These are phyloP conservation scores for Antheraea mylitta DNA, from an alignment of 1,140 invertebrate species.

Conservation along the genomic window DNA sequence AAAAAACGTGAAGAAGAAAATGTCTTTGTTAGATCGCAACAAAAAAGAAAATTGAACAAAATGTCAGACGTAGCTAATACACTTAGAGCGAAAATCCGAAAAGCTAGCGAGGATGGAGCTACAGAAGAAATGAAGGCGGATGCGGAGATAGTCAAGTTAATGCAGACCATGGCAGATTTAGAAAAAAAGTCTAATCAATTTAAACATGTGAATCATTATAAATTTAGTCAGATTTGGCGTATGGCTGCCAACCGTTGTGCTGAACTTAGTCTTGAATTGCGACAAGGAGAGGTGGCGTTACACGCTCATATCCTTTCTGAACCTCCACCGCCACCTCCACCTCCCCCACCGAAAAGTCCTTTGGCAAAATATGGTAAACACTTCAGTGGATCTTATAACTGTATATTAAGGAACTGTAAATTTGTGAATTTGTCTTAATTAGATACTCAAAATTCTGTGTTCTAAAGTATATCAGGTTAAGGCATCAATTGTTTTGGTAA, in stretches of 20 bases:
- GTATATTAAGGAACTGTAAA: too few species aligned
- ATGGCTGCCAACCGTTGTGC: constrained; percentile 50
- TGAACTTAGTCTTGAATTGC: constrained; percentile 36
- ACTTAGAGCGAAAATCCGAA: constrained; percentile 81
- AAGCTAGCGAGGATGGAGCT: constrained; percentile 79
- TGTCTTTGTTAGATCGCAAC: constrained; percentile 88
- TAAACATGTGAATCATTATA: constrained; percentile 72
- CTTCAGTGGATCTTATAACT: neutral
- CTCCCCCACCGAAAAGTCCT: constrained; percentile 50
- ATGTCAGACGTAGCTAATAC: constrained; percentile 85
- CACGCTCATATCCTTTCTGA: constrained; percentile 64
- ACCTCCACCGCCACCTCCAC: constrained; percentile 53
- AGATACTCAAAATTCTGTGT: too few species aligned
- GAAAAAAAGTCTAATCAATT: constrained; percentile 84
- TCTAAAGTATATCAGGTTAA: too few species aligned
- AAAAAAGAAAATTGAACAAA: constrained; percentile 90
- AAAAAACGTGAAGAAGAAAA: constrained; percentile 93
- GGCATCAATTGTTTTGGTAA: too few species aligned
- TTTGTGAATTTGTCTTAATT: too few species aligned
- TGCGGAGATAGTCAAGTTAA: constrained; percentile 81
- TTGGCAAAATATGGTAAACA: constrained; percentile 52
- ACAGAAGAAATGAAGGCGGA: constrained; percentile 79
- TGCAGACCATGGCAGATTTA: constrained; percentile 83
- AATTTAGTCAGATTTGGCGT: constrained; percentile 69
- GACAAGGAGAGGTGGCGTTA: constrained; percentile 51